phyloP scores from a whole-genome alignment of 2,113 vertebrate species.

The Pedionomus torquatus region DNA sequence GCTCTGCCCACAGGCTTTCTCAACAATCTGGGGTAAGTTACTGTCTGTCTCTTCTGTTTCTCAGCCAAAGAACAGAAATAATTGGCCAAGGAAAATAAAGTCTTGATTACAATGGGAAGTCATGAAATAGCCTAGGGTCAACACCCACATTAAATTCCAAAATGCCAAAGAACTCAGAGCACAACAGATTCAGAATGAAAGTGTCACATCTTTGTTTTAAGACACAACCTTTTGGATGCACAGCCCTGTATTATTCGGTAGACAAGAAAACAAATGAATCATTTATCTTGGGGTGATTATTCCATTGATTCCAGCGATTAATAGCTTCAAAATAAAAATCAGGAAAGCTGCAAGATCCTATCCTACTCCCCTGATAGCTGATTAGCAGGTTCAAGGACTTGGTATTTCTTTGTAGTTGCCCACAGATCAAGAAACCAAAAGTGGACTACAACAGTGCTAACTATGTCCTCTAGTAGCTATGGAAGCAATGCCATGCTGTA shows the following conservation, averaged over 20 bases:
- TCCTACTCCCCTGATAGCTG: not conserved
- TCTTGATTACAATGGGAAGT: not conserved
- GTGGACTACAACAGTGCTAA: not conserved
- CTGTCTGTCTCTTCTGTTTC: not conserved
- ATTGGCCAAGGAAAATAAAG: conserved; percentile 32
- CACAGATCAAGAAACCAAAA: not conserved
- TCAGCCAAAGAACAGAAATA: conserved; percentile 6
- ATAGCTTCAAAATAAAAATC: not conserved
- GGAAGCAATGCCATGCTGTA: not conserved
- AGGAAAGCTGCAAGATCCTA: not conserved
- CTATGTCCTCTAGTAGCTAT: not conserved
- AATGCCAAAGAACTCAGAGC: not conserved
- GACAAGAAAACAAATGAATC: not conserved
- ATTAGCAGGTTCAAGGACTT: not conserved
- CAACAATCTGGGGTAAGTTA: not conserved
- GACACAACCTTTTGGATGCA: not conserved
- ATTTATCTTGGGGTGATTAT: not conserved
- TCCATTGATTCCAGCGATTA: not conserved
- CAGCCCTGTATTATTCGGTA: not conserved
- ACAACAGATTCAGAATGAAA: not conserved
- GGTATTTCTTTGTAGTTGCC: not conserved
- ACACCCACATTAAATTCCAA: not conserved
- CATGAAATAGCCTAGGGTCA: not conserved
- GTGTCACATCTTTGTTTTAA: not conserved
- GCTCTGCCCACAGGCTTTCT: not conserved